A percentile compares a stretch with the other conserved stretches of the same genome.
These are phyloP conservation scores for Epiblema foenella DNA, from an alignment of 2,888 invertebrate genomes.

Conservation along the genomic window DNA sequence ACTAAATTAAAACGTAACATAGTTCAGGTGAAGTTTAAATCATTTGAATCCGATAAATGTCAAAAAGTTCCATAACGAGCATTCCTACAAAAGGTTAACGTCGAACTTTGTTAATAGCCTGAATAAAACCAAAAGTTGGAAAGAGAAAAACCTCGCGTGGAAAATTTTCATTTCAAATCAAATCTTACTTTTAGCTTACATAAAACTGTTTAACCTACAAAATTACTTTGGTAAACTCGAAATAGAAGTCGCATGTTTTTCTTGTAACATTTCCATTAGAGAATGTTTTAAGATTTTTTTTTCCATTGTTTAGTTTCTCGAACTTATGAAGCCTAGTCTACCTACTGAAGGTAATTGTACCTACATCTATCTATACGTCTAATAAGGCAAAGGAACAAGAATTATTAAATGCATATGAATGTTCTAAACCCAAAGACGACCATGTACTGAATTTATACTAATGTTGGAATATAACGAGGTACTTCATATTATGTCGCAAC, in stretches of 20 bases:
- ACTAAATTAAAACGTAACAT: not conserved
- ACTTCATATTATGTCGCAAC: too few species aligned
- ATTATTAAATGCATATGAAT: too few species aligned
- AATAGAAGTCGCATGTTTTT: slow-evolving; percentile 31
- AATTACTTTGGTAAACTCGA: slow-evolving; percentile 24
- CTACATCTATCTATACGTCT: too few species aligned
- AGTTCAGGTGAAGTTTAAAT: not conserved
- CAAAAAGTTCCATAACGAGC: not conserved
- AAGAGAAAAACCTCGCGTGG: slow-evolving; percentile 38
- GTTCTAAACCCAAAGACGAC: too few species aligned
- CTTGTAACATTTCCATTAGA: slow-evolving; percentile 31
- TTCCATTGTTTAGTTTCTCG: slow-evolving; percentile 20
- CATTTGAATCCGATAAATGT: not conserved
- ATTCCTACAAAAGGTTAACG: not conserved
- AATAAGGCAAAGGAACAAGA: too few species aligned
- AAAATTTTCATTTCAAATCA: slow-evolving; percentile 31
- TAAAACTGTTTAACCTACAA: slow-evolving; percentile 36
- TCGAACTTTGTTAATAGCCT: slow-evolving; percentile 14
- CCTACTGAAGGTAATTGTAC: too few species aligned
- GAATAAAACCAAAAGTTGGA: slow-evolving; percentile 30
- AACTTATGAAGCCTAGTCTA: not conserved
- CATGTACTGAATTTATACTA: too few species aligned
- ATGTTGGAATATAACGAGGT: too few species aligned
- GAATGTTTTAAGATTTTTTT: slow-evolving; percentile 12
- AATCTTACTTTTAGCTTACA: slow-evolving; percentile 32